Evolutionary conservation across 2,113 vertebrate species (phyloP).

Genomic region (Orthochromis indermauri): DNA sequence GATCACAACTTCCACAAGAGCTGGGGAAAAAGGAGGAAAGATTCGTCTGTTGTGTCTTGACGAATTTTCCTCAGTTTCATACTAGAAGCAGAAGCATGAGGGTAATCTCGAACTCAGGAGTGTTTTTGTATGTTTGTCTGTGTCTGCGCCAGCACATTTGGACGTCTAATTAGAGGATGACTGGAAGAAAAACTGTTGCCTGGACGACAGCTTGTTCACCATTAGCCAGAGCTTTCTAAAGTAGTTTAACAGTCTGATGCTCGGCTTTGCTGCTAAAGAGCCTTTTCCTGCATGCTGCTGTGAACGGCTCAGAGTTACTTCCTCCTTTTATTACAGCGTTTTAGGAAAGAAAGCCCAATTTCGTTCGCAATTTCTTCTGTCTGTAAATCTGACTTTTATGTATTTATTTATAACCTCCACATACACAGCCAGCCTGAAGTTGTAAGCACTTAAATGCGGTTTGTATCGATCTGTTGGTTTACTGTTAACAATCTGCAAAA

Average conservation of each 20-base stretch:
- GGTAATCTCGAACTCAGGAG: neutral
- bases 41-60: neutral
- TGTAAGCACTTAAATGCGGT: neutral
- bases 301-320: neutral
- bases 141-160: neutral
- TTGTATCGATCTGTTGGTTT: neutral
- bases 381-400: neutral
- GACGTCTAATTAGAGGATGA: neutral
- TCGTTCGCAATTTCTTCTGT: neutral
- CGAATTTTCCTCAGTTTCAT: neutral
- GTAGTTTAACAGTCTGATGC: neutral
- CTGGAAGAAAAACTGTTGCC: neutral
- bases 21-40: neutral
- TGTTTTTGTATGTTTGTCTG: neutral
- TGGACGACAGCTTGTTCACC: neutral
- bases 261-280: neutral
- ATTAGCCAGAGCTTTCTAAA: neutral
- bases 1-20: neutral
- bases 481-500: neutral
- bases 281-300: neutral
- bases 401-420: neutral
- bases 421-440: rapidly evolving
- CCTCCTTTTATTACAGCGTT: neutral
- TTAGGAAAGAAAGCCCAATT: neutral
- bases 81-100: neutral